These are phyloP conservation scores for Caenorhabditis imperialis DNA, from an alignment of 2,888 invertebrate genomes.

Conservation along the genomic window DNA sequence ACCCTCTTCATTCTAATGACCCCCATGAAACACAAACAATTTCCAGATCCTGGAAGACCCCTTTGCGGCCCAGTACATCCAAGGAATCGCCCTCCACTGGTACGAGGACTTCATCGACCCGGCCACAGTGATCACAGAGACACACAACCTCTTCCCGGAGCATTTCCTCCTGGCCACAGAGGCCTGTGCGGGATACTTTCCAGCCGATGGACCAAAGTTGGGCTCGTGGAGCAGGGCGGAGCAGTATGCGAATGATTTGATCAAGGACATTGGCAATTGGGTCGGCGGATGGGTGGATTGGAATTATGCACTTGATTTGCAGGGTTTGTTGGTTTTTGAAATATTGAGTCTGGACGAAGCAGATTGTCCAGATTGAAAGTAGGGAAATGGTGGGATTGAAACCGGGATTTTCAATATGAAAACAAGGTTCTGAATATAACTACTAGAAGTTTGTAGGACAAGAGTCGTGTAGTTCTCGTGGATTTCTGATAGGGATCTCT, in stretches of 20 bases:
- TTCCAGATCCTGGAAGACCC: constrained; percentile 54
- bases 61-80: constrained; percentile 80
- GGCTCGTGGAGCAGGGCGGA: constrained; percentile 87
- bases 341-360: no score
- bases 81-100: constrained; percentile 88
- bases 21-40: no score
- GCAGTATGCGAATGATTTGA: constrained; percentile 81
- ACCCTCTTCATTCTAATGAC: no score
- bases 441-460: no score
- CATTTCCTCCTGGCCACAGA: constrained; percentile 87
- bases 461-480: no score
- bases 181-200: constrained; percentile 66
- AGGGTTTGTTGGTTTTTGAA: constrained; percentile 22
- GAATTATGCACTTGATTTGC: constrained; percentile 85
- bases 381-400: no score
- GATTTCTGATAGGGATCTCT: no score
- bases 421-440: no score
- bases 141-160: constrained; percentile 83
- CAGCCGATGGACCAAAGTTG: constrained; percentile 80
- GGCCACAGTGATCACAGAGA: constrained; percentile 81
- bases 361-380: no score
- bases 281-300: constrained; percentile 90
- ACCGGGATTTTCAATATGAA: no score
- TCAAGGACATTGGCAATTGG: constrained; percentile 85
- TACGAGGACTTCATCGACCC: constrained; percentile 83